phyloP scores from a whole-genome alignment of 2,113 vertebrate species.

The Oncorhynchus keta region DNA sequence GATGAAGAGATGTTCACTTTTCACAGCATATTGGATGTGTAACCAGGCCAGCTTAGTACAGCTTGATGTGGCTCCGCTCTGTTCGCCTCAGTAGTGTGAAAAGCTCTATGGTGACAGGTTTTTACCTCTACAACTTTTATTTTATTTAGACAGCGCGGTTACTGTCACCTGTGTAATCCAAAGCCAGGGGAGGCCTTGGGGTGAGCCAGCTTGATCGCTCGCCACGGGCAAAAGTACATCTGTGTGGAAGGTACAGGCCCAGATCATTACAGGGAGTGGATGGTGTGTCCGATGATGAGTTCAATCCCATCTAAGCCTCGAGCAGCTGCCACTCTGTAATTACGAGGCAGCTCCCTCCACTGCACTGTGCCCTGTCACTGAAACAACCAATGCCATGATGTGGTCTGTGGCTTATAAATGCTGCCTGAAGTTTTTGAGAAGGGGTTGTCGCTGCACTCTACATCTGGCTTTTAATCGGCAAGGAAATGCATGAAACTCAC shows the following conservation, averaged over 20 bases:
- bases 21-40: neutral
- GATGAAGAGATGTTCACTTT: neutral
- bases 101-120: no score
- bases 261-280: neutral
- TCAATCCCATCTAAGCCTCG: neutral
- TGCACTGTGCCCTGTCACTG: neutral
- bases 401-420: neutral
- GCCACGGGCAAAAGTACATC: neutral
- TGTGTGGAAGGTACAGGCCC: neutral
- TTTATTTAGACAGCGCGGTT: no score
- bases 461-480: neutral
- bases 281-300: neutral
- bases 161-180: no score
- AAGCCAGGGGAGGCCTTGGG: no score
- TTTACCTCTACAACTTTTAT: no score
- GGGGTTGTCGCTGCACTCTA: neutral
- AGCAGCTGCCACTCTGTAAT: neutral
- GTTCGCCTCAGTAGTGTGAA: no score
- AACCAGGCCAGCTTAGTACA: neutral
- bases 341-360: neutral
- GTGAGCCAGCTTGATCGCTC: neutral
- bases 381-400: neutral
- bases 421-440: neutral
- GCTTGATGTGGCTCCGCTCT: neutral
- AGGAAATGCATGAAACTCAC: neutral